phyloP scores from a whole-genome alignment of 2,888 invertebrate genomes.

The Macaria notata region DNA sequence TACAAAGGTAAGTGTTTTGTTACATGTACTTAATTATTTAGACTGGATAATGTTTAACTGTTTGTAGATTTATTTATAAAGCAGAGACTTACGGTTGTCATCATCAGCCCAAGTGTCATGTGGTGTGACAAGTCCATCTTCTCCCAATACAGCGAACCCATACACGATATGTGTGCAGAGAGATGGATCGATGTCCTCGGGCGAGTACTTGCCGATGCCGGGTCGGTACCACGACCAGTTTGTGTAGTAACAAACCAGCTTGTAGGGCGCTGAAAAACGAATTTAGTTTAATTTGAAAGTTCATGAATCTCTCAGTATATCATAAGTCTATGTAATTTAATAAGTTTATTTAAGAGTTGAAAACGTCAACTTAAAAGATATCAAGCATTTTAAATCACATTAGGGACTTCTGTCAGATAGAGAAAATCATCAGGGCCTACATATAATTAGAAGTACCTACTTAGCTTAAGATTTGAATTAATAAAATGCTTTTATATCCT shows the following conservation, averaged over 20 bases:
- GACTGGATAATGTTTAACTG: background rate
- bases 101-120: slow-evolving; percentile 96
- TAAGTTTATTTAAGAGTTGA: too few species aligned
- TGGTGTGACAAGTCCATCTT: slow-evolving; percentile 89
- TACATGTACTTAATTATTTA: background rate
- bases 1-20: slow-evolving; percentile 28
- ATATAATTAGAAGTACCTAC: too few species aligned
- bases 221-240: slow-evolving; percentile 97
- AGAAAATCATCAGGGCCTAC: too few species aligned
- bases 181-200: slow-evolving; percentile 92
- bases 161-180: slow-evolving; percentile 96
- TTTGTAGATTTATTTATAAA: background rate
- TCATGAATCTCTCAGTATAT: too few species aligned
- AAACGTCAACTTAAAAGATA: too few species aligned
- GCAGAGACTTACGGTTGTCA: slow-evolving; percentile 86
- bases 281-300: too few species aligned
- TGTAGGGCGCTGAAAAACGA: slow-evolving; percentile 84
- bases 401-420: too few species aligned
- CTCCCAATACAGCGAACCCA: slow-evolving; percentile 95
- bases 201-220: slow-evolving; percentile 90
- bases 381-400: too few species aligned
- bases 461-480: too few species aligned
- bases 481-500: slow-evolving; percentile 23
- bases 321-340: too few species aligned
- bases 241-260: slow-evolving; percentile 95